Base-by-base conservation (phyloP, 2,888 invertebrate genomes). In the Ypsolopha scabrella region DNA sequence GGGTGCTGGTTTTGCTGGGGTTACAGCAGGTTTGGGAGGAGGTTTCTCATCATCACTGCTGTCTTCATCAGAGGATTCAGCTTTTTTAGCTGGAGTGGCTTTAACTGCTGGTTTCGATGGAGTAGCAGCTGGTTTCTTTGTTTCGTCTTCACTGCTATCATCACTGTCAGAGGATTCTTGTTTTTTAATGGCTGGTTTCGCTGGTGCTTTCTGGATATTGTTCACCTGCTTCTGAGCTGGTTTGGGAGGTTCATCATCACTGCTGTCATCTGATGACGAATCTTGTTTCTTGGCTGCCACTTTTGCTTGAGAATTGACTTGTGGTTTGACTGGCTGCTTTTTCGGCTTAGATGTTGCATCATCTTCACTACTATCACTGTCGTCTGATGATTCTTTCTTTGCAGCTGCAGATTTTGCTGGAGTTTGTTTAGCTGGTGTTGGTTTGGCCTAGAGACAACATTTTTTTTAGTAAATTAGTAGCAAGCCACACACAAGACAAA, bases 301-400 rank as follows among this genome's bases (percentile, higher is more conserved):
- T 61, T 65, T 62, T 35, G 52, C 58, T 48, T 53, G 54, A 51
- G 61, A 55, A 41, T 54, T 55, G 7, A 53, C 54, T 9, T 24
- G 24, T 34, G 45, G 45, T 24, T 36, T 51, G 61, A 63, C 33
- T 48, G 54, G 11, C 54, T 51, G 51, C 37, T 47, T 46, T 46
- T 50, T 54, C 6, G 53, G 37, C 7, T 66, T 63, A 46, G 63
- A 56, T 50, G 68, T 69, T 34, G 68, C 68, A 64, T 75, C 68
- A 51, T 74, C 76, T 37, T 72, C 73, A 59, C 77, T 79, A 54
- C 70, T 71, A 50, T 74, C 72, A 54, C 68, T 70, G 51, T 67
- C 68, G 54, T 73, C 73, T 48, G 73, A 73, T 41, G 80, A 75
- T 51, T 77, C 72, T 60, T 78, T 80, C 44, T 78, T 80, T 2